Evolutionary conservation across 2,888 invertebrate genomes (phyloP).

Genomic region (Drosophila antonietae): DNA sequence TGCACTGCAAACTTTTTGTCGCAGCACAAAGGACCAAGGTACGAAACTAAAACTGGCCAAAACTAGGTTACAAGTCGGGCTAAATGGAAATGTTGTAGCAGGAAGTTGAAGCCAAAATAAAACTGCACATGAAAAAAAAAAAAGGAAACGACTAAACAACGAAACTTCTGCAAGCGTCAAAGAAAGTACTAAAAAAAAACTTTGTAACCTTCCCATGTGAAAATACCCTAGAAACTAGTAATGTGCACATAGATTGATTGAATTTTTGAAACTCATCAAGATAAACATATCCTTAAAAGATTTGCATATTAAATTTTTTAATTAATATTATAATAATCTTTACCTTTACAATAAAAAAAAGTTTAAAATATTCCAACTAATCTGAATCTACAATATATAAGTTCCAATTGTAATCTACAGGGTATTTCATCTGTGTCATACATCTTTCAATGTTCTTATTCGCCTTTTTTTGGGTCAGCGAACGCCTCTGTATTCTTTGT

Average conservation of each 20-base stretch:
- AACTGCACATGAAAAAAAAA: slow-evolving; percentile 52
- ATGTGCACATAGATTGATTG: too few species aligned
- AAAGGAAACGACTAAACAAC: slow-evolving; percentile 39
- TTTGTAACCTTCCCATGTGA: neutral
- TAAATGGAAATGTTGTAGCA: slow-evolving; percentile 75
- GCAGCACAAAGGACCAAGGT: slow-evolving; percentile 29
- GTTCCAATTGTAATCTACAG: neutral
- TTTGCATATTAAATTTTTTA: too few species aligned
- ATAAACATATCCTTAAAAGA: too few species aligned
- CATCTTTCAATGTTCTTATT: neutral
- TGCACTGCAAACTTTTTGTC: slow-evolving; percentile 48
- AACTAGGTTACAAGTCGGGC: slow-evolving; percentile 71
- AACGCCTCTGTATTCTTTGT: slow-evolving; percentile 13
- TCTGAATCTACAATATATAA: neutral
- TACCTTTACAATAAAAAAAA: too few species aligned
- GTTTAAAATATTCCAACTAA: too few species aligned
- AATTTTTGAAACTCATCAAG: too few species aligned
- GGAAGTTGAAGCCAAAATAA: slow-evolving; percentile 66
- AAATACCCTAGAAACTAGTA: neutral
- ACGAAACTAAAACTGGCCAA: slow-evolving; percentile 57
- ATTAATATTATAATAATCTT: too few species aligned
- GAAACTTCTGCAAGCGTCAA: slow-evolving; percentile 39
- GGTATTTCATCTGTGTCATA: neutral
- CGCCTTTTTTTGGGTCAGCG: slow-evolving; percentile 36
- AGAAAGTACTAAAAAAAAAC: slow-evolving; percentile 36